Evolutionary conservation across 1,140 invertebrate genomes (phyloP), one percentile per base, ranked within the genome.

Genomic region (Drosophila nannoptera): DNA sequence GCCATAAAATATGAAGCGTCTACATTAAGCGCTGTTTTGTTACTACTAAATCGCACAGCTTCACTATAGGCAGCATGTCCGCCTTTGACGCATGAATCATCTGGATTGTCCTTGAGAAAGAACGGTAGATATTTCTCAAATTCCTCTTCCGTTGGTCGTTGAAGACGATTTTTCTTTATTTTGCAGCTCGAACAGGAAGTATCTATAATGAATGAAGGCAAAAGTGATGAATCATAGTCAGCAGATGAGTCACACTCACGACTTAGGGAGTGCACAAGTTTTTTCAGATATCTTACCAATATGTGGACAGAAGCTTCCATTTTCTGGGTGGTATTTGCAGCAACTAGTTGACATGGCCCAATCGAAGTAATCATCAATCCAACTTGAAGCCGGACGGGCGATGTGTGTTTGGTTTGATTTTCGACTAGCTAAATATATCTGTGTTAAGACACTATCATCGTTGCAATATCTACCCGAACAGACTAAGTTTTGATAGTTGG

Each of bases 351-450:
- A 77, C 2, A 82, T 80, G 1, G 93, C 90, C 98, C 98, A 99
- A 90, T 96, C 96, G 74, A 98, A 93, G 90, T 98, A 99, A 90
- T 99, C 98, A 89, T 99, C 98, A 45, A 99, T 86, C 98, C 98
- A 99, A 40, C 96, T 97, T 11, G 94, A 94, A 1, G 97, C 93
- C n/a, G 95, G 94, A 72, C 95, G 94, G 0, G 96, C 96, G 69
- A 99, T 95, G 72, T 95, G 97, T 0, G 97, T 95, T 60, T 93
- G 90, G 50, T 94, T 93, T 1, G 94, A 89, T 33, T 90, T 88
- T 81, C 93, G 92, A 2, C 96, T 93, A 3, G 97, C 91, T 36
- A 92, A 88, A 80, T 94, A 97, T 22, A 99, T 91, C 90, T 99
- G 97, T 12, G 94, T 94, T 0, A 94, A 90, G 0, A 99, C 83